Evolutionary conservation across 2,113 vertebrate species (phyloP), one percentile per base, ranked within the genome.

Genomic region (Megatriorchis doriae): DNA sequence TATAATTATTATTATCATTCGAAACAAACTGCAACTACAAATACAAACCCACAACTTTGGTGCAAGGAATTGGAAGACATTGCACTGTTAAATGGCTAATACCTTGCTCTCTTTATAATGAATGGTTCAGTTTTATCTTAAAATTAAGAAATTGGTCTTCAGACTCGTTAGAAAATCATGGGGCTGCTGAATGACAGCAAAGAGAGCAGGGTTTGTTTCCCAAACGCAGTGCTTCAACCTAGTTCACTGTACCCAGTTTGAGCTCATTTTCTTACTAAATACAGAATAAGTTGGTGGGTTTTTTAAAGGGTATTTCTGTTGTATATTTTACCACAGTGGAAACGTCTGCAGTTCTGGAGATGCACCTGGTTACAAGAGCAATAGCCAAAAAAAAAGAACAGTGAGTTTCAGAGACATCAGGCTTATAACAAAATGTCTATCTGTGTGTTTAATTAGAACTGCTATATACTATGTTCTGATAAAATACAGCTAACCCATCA

Each of bases 361-460:
- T 77, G 88, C 26, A 63, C 85, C 50, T 82, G 93, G 75, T 92
- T 92, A 47, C 87, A 93, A 62, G 88, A 86, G 26, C 81, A 65
- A 68, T 8, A 82, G 70, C 67, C 38, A 74, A 61, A 67, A 86
- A 78, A 89, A 81, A 48, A 75, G 29, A 97, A 94, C 66, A 25
- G 98, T 98, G 95, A 98, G 98, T 98, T 74, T 92, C 48, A 17
- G 77, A 85, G 58, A 48, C 73, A 71, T 88, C 79, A 89, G 45
- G 45, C 36, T 77, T 78, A 25, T 16, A 94, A 34, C 56, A 62
- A 78, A 93, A 61, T 48, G 16, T 48, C 59, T 19, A 15, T 63
- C 32, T 52, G 6, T 38, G 38, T 80, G 63, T 81, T 93, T 81
- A 94, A 77, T 63, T 80, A 53, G 67, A 90, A 42, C 27, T 38